Percentiles rank a stretch among this genome's conserved stretches.
These are phyloP conservation scores for Athene cunicularia DNA, from an alignment of 2,113 vertebrate genomes.

Conservation along the genomic window DNA sequence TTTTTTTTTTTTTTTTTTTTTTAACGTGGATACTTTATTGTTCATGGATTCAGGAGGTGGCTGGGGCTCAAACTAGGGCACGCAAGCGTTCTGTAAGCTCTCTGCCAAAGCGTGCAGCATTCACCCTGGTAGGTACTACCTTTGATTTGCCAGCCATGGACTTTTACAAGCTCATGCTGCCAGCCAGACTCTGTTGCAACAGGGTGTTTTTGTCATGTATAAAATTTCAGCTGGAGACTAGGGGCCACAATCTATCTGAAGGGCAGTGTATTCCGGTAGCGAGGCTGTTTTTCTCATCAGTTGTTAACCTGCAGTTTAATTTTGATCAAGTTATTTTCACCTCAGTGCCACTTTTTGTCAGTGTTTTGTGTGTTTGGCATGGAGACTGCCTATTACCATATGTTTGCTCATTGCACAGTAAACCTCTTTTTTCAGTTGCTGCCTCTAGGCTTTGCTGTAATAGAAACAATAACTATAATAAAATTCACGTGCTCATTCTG, in stretches of 20 bases:
- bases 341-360: background rate
- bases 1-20: background rate
- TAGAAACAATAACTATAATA: constrained; percentile 17
- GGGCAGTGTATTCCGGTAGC: background rate
- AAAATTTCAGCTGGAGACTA: background rate
- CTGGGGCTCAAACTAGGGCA: background rate
- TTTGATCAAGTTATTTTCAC: background rate
- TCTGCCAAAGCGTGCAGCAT: background rate
- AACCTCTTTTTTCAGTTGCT: background rate
- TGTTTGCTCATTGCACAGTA: background rate
- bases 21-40: background rate
- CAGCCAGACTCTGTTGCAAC: background rate
- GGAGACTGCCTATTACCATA: background rate
- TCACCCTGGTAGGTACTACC: background rate
- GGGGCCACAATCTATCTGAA: background rate
- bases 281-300: background rate
- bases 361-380: background rate
- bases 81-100: background rate
- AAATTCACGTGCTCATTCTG: background rate
- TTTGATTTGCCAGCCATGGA: background rate
- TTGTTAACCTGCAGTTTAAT: background rate
- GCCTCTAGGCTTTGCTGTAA: background rate
- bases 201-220: background rate
- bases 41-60: background rate
- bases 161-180: background rate